A percentile compares a stretch with the other conserved stretches of the same genome.
Evolutionary conservation across 2,888 invertebrate species (phyloP).

Genomic region (Dione vanillae): DNA sequence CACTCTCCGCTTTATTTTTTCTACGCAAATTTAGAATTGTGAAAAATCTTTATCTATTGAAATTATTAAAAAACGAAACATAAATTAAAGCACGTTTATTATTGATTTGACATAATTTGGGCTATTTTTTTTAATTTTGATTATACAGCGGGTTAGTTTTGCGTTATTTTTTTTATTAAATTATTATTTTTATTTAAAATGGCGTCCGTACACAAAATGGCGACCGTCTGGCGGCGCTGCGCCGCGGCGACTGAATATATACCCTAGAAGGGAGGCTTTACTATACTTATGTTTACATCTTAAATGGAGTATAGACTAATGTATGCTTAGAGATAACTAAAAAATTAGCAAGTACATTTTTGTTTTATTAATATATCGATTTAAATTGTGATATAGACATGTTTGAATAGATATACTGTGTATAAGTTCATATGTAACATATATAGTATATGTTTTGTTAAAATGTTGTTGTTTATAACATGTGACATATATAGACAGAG

Average conservation of each 20-base stretch:
- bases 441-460: too few relatives aligned
- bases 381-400: too few relatives aligned
- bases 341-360: not conserved
- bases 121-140: not conserved
- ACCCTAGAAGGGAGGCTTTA: conserved; percentile 56
- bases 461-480: too few relatives aligned
- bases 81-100: not conserved
- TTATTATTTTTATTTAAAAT: conserved; percentile 47
- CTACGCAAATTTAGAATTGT: not conserved
- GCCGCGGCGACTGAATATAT: conserved; percentile 72
- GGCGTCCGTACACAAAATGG: conserved; percentile 47
- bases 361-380: too few relatives aligned
- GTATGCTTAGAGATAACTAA: conserved; percentile 5
- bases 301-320: conserved; percentile 71
- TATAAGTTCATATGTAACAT: too few relatives aligned
- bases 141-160: not conserved
- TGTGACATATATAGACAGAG: too few relatives aligned
- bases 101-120: not conserved
- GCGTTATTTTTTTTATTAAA: conserved; percentile 32
- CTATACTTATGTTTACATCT: conserved; percentile 82
- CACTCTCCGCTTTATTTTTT: conserved; percentile 6
- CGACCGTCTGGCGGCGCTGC: conserved; percentile 66
- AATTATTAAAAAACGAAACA: not conserved
- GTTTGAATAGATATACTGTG: too few relatives aligned
- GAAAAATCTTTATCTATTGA: not conserved